Evolutionary conservation across 2,797 vertebrate genomes (phyloP).

Genomic region (Galaxias olidus): DNA sequence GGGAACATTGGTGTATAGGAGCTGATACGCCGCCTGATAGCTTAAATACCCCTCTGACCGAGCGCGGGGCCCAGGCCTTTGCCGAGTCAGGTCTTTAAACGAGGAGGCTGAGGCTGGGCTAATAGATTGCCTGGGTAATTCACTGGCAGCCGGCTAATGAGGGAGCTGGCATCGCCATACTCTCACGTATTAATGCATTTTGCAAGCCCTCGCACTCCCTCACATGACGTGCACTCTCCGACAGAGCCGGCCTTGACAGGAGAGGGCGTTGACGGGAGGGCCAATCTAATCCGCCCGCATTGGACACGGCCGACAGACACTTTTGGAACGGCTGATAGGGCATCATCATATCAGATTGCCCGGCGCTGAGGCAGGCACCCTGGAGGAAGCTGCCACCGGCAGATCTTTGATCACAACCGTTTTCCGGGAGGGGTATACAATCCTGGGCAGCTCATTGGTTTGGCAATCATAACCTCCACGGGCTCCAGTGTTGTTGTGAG

Average conservation of each 20-base stretch:
- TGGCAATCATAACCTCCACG: conserved; percentile 43
- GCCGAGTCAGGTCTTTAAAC: conserved; percentile 38
- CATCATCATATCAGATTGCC: no score
- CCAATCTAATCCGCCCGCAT: no score
- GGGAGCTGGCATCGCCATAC: conserved; percentile 41
- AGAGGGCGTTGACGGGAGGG: conserved; percentile 6
- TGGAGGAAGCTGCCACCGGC: conserved; percentile 25
- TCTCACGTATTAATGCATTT: conserved; percentile 40
- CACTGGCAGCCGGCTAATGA: conserved; percentile 57
- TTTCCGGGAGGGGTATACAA: conserved; percentile 43
- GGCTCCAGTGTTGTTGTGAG: conserved; percentile 47
- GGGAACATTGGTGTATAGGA: conserved; percentile 45
- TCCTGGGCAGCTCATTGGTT: conserved; percentile 50
- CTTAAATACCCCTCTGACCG: conserved; percentile 46
- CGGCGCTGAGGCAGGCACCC: conserved; percentile 1
- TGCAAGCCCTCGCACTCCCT: conserved; percentile 32
- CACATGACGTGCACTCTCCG: conserved; percentile 39
- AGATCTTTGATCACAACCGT: no score
- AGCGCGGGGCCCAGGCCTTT: conserved; percentile 21
- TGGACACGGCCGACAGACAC: no score
- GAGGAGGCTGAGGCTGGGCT: conserved; percentile 18
- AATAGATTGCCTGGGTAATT: conserved; percentile 50
- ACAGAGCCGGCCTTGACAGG: conserved; percentile 39
- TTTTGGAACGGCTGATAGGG: no score
- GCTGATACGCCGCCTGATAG: conserved; percentile 55